Conservation (phyloP, 2,797 vertebrate genomes). For the Babyrousa celebensis region DNA sequence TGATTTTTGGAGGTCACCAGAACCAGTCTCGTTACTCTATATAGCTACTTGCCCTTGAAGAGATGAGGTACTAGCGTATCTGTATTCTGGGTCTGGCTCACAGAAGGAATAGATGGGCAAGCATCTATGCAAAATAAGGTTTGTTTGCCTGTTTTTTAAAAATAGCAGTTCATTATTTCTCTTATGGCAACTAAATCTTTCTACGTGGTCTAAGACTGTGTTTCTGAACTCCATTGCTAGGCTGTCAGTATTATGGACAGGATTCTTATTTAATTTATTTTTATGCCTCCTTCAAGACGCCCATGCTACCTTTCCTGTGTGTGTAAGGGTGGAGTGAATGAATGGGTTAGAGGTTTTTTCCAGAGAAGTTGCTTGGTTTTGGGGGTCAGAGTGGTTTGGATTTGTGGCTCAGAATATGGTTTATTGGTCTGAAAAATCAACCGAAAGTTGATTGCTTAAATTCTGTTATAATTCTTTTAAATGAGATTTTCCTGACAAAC, state of each 20-base stretch:
- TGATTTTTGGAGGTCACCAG: constrained; percentile 20
- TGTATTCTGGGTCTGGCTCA: neutral
- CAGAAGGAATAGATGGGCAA: neutral
- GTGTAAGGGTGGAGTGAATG: neutral
- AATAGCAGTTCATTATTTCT: constrained; percentile 47
- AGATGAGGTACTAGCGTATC: constrained; percentile 4
- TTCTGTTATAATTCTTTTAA: constrained; percentile 54
- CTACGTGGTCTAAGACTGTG: neutral
- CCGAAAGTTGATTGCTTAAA: constrained; percentile 37
- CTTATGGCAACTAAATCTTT: neutral
- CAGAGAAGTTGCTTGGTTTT: constrained; percentile 60
- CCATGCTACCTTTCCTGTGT: neutral
- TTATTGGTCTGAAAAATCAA: neutral
- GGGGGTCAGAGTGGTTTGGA: neutral
- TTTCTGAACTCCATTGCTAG: constrained; percentile 3
- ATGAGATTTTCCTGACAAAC: constrained; percentile 54
- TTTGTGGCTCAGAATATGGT: neutral
- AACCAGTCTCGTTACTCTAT: neutral
- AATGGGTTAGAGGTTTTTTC: constrained; percentile 14
- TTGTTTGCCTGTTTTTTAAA: neutral
- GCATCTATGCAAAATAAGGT: constrained; percentile 37
- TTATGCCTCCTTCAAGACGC: constrained; percentile 1
- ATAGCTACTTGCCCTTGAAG: neutral
- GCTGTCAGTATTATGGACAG: constrained; percentile 25
- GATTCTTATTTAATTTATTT: constrained; percentile 34